Evolutionary conservation across 1,140 invertebrate species (phyloP).

Genomic region (Drosophila santomea): DNA sequence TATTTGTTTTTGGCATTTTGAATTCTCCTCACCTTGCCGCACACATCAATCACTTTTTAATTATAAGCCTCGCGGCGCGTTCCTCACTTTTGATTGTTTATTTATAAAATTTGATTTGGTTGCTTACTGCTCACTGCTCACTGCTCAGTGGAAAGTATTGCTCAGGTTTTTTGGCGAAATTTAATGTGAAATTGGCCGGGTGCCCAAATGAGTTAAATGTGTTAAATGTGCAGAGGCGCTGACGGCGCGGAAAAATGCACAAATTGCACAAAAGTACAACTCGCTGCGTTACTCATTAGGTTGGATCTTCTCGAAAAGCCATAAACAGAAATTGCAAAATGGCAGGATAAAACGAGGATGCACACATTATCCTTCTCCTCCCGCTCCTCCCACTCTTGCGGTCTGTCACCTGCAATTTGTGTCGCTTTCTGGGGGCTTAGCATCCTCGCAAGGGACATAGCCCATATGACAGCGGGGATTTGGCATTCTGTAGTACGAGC

Average conservation of each 20-base stretch:
- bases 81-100: slow-evolving; percentile 28
- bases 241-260: not conserved
- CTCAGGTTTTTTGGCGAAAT: slow-evolving; percentile 42
- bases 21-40: slow-evolving; percentile 8
- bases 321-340: slow-evolving; percentile 39
- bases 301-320: slow-evolving; percentile 27
- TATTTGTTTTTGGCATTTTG: not conserved
- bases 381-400: slow-evolving; percentile 17
- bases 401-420: slow-evolving; percentile 52
- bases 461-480: slow-evolving; percentile 44
- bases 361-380: slow-evolving; percentile 2
- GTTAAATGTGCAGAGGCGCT: slow-evolving; percentile 30
- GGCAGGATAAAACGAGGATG: slow-evolving; percentile 9
- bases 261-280: not conserved
- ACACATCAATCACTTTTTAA: slow-evolving; percentile 50
- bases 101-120: slow-evolving; percentile 28
- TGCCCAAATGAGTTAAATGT: slow-evolving; percentile 53
- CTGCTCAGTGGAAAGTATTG: slow-evolving; percentile 30
- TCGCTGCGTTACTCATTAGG: slow-evolving; percentile 9
- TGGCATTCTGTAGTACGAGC: not conserved
- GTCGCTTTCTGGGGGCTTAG: slow-evolving; percentile 47
- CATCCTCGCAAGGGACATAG: slow-evolving; percentile 37
- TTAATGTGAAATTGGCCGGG: slow-evolving; percentile 56
- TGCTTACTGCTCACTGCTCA: not conserved
- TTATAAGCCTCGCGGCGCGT: slow-evolving; percentile 30